Percentiles rank a stretch among this genome's conserved stretches.
Evolutionary conservation across 2,797 vertebrate genomes (phyloP).

Genomic region (Sphenopsis melanotis): DNA sequence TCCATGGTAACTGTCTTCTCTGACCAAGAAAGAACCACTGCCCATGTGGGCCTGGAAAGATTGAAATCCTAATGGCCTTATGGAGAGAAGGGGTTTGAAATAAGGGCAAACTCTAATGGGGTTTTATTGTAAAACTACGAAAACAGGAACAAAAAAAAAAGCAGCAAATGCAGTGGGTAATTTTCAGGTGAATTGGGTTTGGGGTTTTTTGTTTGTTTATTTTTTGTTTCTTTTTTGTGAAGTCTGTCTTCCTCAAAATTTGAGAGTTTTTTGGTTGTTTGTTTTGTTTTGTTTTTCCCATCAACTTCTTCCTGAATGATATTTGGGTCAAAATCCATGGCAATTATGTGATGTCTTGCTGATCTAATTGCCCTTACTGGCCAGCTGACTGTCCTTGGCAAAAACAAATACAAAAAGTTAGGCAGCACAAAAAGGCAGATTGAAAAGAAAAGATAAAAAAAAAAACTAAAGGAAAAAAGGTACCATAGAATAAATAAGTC

Average conservation of each 20-base stretch:
- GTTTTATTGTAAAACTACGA: background rate
- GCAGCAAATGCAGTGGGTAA: background rate
- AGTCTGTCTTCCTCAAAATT: background rate
- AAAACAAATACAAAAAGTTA: background rate
- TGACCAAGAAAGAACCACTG: background rate
- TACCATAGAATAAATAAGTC: background rate
- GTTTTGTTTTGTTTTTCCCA: background rate
- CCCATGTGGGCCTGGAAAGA: background rate
- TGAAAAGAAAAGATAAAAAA: background rate
- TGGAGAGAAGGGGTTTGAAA: background rate
- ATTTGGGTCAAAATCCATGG: background rate
- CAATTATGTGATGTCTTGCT: background rate
- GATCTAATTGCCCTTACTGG: background rate
- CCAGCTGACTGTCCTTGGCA: background rate
- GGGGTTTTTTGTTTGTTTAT: rapidly evolving
- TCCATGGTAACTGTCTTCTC: background rate
- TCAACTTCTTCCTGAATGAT: background rate
- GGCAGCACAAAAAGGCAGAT: background rate
- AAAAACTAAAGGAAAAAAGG: background rate
- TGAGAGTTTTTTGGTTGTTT: background rate
- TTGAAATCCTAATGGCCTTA: background rate
- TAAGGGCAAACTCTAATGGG: background rate
- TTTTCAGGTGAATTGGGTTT: background rate
- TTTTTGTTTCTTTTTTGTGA: background rate
- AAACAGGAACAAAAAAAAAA: background rate